Evolutionary conservation across 2,888 invertebrate species (phyloP).

Genomic region (Xanthostigma xanthostigma): DNA sequence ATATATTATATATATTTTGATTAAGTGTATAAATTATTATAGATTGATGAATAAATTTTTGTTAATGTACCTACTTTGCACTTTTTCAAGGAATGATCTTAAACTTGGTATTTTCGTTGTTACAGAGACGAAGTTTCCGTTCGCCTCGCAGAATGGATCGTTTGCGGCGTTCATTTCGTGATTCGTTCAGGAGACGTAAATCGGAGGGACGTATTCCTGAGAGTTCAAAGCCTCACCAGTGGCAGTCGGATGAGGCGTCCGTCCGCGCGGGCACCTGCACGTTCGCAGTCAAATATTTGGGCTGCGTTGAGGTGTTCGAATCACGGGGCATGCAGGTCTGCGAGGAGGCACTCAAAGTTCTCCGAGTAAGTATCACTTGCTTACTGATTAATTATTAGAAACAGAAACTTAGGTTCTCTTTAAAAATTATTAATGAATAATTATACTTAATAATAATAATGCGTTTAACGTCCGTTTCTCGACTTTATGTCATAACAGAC

Average conservation of each 20-base stretch:
- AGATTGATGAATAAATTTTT: too few relatives aligned
- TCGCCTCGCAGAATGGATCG: constrained; percentile 76
- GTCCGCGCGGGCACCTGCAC: constrained; percentile 93
- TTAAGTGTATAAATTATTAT: too few relatives aligned
- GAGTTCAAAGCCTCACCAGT: constrained; percentile 91
- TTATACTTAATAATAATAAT: too few relatives aligned
- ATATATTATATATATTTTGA: too few relatives aligned
- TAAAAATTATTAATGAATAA: too few relatives aligned
- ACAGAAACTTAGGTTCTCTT: too few relatives aligned
- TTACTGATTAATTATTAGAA: too few relatives aligned
- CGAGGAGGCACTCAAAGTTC: constrained; percentile 94
- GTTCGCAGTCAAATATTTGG: constrained; percentile 96
- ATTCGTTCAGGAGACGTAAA: constrained; percentile 87
- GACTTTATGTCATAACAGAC: too few relatives aligned
- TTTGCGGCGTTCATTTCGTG: constrained; percentile 75
- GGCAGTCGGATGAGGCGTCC: constrained; percentile 95
- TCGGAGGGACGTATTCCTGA: constrained; percentile 61
- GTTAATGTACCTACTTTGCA: too few relatives aligned
- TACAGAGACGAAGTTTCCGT: constrained; percentile 46
- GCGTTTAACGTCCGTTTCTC: too few relatives aligned
- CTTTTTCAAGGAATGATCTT: too few relatives aligned
- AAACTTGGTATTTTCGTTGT: constrained; percentile 2
- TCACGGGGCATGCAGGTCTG: constrained; percentile 99
- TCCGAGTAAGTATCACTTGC: constrained; percentile 59
- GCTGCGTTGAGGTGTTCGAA: constrained; percentile 98